Percentiles rank a stretch among this genome's conserved stretches.
Evolutionary conservation across 2,888 invertebrate species (phyloP).

Genomic region (Cantharis flavilabris): DNA sequence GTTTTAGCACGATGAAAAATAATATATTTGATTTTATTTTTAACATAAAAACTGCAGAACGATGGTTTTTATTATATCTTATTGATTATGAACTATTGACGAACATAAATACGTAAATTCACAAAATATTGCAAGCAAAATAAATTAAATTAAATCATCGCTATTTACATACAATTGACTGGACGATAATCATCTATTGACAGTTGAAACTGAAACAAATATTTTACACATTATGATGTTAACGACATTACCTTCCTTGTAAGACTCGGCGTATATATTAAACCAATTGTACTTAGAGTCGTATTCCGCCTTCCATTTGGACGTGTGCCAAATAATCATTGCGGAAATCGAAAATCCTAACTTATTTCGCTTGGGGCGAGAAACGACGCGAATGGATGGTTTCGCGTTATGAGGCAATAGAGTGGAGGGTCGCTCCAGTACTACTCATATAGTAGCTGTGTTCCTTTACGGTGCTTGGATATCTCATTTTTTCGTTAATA

Average conservation of each 20-base stretch:
- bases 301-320: conserved; percentile 42
- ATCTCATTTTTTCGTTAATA: conserved; percentile 38
- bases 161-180: not conserved
- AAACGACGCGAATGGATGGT: conserved; percentile 45
- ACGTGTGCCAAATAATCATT: conserved; percentile 49
- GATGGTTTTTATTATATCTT: not conserved
- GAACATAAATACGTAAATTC: no score
- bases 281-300: conserved; percentile 38
- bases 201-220: not conserved
- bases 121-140: not conserved
- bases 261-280: conserved; percentile 27
- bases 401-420: conserved; percentile 42
- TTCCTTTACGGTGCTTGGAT: conserved; percentile 31
- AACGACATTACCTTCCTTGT: conserved; percentile 13
- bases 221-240: not conserved
- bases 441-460: conserved; percentile 38
- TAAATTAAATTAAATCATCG: not conserved
- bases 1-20: not conserved
- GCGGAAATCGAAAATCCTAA: conserved; percentile 51
- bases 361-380: conserved; percentile 46
- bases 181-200: not conserved
- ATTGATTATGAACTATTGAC: not conserved
- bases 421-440: conserved; percentile 38
- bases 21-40: not conserved
- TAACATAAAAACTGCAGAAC: not conserved